Base-by-base conservation (phyloP, 2,113 vertebrate genomes). In the Microcebus ravelobensis region DNA sequence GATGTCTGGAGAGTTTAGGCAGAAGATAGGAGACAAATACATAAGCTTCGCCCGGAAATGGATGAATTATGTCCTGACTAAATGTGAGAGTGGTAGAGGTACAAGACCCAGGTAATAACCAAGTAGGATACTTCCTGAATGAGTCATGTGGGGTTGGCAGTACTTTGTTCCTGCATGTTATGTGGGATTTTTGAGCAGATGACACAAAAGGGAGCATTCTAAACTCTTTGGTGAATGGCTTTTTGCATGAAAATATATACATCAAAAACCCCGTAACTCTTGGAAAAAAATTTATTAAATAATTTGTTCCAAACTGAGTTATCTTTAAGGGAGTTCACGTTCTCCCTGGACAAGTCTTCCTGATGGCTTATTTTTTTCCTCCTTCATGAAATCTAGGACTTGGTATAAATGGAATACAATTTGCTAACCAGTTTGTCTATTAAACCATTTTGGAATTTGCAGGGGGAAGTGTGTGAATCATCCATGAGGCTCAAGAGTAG, bases 61-160 rank as follows among this genome's bases (percentile, higher is more conserved):
- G 99, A 99, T 99, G 99, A 99, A 99, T 97, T 99, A 99, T 3
- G 99, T 99, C 36, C 98, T 99, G 65, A 99, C 99, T 42, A 99
- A 99, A 97, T 99, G 99, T 97, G 99, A 99, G 98, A 99, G 99
- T 20, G 99, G 99, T 63, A 97, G 99, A 97, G 99, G 99, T 85
- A 99, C 99, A 52, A 99, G 99, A 96, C 99, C 99, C 97, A 99
- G 99, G 99, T 99, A 98, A 99, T 36, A 90, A 57, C 70, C 79
- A 21, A 8, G 50, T 70, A 36, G 27, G 85, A 1, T 2, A 61
- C 21, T 36, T 45, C 29, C 25, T 34, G 18, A 25, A 0, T 9
- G 23, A 4, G 52, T 10, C 2, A 0, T 1, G 10, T 36, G 55
- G 76, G 50, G 18, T 52, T 59, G 83, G 6, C 15, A 0, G 50